Conservation (phyloP, 2,113 vertebrate species). For the Perognathus longimembris region DNA sequence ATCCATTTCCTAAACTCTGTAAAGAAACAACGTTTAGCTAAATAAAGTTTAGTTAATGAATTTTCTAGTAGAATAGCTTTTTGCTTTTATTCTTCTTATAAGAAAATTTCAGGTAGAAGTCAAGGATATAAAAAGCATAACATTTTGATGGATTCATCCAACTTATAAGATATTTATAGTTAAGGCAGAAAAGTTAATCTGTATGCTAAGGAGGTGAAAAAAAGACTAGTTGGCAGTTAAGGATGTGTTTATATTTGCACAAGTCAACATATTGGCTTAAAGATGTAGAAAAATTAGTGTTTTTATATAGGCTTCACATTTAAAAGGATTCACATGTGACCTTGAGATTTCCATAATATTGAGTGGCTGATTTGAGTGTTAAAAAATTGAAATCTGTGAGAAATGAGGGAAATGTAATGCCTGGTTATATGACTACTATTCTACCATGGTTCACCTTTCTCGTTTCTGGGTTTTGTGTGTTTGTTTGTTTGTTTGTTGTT, state of each 20-base stretch:
- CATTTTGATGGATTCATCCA: neutral
- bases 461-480: neutral
- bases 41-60: neutral
- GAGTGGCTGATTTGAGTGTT: neutral
- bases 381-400: neutral
- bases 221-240: neutral
- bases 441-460: neutral
- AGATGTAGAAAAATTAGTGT: neutral
- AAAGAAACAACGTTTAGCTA: no score
- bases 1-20: neutral
- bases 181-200: constrained; percentile 25
- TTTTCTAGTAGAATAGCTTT: neutral
- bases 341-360: neutral
- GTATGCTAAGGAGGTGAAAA: neutral
- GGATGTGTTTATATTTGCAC: neutral
- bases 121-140: neutral
- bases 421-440: neutral
- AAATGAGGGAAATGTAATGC: constrained; percentile 12
- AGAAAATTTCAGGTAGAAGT: neutral
- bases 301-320: constrained; percentile 28
- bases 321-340: neutral
- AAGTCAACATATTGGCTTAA: constrained; percentile 1
- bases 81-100: neutral
- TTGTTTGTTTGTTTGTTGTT: neutral
- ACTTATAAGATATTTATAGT: neutral